Conservation (phyloP, 2,888 invertebrate genomes). For the Pantelozetes paolii region DNA sequence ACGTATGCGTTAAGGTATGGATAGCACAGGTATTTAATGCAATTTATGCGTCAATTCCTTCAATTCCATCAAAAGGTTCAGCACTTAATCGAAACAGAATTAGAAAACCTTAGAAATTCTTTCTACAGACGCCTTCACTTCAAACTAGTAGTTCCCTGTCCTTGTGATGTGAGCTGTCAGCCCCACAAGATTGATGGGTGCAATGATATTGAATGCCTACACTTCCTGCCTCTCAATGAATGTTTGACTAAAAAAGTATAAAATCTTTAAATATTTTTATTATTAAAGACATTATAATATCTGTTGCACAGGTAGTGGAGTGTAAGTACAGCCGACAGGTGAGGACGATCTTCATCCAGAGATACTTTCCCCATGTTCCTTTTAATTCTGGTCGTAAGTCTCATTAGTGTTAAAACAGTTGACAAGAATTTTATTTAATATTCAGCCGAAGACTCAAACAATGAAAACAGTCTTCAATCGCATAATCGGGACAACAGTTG, state of each 20-base stretch:
- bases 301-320: slow-evolving; percentile 53
- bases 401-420: background rate
- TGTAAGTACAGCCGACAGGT: slow-evolving; percentile 53
- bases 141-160: slow-evolving; percentile 52
- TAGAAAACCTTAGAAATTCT: slow-evolving; percentile 52
- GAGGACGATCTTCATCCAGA: slow-evolving; percentile 52
- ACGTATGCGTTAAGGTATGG: slow-evolving; percentile 47
- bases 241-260: slow-evolving; percentile 54
- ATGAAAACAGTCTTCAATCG: background rate
- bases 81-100: slow-evolving; percentile 53
- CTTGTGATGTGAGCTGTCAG: slow-evolving; percentile 52
- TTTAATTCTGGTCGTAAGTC: slow-evolving; percentile 20
- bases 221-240: slow-evolving; percentile 54
- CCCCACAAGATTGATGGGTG: slow-evolving; percentile 51
- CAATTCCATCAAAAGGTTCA: slow-evolving; percentile 47
- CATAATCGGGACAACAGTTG: slow-evolving; percentile 21
- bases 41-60: background rate
- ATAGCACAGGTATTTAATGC: background rate
- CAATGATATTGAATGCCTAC: slow-evolving; percentile 51
- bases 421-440: background rate
- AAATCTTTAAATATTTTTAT: too few relatives aligned
- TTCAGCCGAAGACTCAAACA: slow-evolving; percentile 12
- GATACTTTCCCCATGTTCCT: slow-evolving; percentile 52
- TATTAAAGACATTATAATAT: too few relatives aligned
- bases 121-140: slow-evolving; percentile 55